These are phyloP conservation scores for Centropus bengalensis DNA, from an alignment of 2,113 vertebrate species.

Conservation along the genomic window DNA sequence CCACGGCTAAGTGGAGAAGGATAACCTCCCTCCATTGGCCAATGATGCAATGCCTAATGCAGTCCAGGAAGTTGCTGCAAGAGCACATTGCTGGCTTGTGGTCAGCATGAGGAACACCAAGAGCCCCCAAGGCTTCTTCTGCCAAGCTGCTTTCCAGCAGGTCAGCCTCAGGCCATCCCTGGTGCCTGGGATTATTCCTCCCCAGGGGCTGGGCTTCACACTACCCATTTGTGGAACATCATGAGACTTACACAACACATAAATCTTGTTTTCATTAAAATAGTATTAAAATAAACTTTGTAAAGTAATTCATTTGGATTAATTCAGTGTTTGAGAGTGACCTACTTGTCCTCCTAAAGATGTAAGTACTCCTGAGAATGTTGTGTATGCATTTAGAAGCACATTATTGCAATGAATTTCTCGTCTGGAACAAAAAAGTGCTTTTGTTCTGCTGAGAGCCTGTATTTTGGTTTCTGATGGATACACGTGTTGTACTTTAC, in stretches of 20 bases:
- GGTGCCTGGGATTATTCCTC: background rate
- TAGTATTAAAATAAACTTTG: background rate
- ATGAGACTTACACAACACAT: background rate
- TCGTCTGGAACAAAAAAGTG: background rate
- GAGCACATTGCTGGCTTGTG: accelerated
- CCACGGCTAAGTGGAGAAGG: background rate
- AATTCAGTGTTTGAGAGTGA: background rate
- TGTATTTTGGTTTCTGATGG: background rate
- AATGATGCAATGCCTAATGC: background rate
- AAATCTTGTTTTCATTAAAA: background rate
- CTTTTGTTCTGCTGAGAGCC: background rate
- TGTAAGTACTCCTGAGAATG: background rate
- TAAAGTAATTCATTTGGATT: background rate
- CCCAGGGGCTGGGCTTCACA: background rate
- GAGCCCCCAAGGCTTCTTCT: background rate
- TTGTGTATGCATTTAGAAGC: background rate
- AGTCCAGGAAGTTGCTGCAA: background rate
- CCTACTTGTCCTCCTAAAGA: background rate
- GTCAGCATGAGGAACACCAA: background rate
- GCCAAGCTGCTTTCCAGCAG: background rate
- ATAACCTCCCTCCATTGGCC: background rate
- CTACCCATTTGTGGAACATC: background rate
- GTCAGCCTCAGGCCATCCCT: background rate
- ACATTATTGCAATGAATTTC: background rate
- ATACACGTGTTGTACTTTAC: background rate